Conservation (phyloP, 2,888 invertebrate species). For the Branchipolynoe longqiensis region DNA sequence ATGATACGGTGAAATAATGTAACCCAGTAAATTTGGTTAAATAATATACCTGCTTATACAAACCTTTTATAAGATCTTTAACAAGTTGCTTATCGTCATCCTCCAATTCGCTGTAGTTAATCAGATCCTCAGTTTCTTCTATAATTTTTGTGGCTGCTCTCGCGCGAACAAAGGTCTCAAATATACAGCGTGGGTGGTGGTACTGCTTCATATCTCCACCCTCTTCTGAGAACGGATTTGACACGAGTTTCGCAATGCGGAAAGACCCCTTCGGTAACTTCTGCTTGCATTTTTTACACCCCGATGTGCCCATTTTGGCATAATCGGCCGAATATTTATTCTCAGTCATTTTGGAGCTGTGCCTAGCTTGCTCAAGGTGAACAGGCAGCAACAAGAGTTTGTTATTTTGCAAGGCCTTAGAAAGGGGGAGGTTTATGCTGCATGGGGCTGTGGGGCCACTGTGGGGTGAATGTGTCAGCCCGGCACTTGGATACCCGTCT, state of each 20-base stretch:
- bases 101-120: slow-evolving; percentile 87
- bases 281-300: slow-evolving; percentile 93
- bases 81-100: slow-evolving; percentile 87
- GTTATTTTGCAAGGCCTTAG: too few species aligned
- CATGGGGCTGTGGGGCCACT: background rate
- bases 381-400: too few species aligned
- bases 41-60: too few species aligned
- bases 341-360: slow-evolving; percentile 76
- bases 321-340: slow-evolving; percentile 86
- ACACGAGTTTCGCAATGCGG: slow-evolving; percentile 89
- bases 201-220: slow-evolving; percentile 91
- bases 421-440: background rate
- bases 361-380: too few species aligned
- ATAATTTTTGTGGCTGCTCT: slow-evolving; percentile 91
- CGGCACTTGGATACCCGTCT: too few species aligned
- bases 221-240: slow-evolving; percentile 89
- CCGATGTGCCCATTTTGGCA: slow-evolving; percentile 90
- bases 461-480: too few species aligned
- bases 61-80: slow-evolving; percentile 85
- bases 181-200: slow-evolving; percentile 90
- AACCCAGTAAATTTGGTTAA: too few species aligned
- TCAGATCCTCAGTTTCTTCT: slow-evolving; percentile 89
- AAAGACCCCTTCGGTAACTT: slow-evolving; percentile 88
- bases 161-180: slow-evolving; percentile 90
- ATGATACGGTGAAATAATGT: too few species aligned